Base-by-base conservation (phyloP, 2,888 invertebrate genomes). In the Euplagia quadripunctaria region DNA sequence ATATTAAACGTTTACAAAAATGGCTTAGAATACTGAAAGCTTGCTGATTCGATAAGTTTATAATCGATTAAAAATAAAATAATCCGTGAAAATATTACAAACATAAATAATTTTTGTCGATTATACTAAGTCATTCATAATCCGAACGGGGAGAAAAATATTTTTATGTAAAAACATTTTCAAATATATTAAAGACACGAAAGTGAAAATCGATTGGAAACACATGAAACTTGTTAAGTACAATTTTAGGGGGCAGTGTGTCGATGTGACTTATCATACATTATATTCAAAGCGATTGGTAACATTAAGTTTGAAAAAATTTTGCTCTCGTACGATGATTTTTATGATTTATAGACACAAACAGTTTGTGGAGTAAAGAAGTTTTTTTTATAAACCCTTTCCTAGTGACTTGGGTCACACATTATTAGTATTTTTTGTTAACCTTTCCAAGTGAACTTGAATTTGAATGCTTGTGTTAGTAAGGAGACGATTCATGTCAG, bases 121-220 rank as follows among this genome's bases (percentile, higher is more conserved):
- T 55, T 70, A 52, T 41, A 55, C 31, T 65, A 55, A 41, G 11
- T 52, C 42, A 49, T 42, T 42, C 74, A 72, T 42, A 75, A 17
- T 73, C 72, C 66, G 70, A 83, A 75, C 75, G 75, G 75, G 78
- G 74, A 73, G 77, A 81, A 80, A 82, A 78, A 78, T 80, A 78
- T 82, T 81, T 79, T 83, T 81, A 82, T 82, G 76, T 84, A 85
- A 84, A 85, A 82, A 79, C 58, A 75, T 82, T 76, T 76, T 81
- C 74, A 80, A 83, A 85, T 46, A 78, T 85, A 83, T 82, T 84
- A 87, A 86, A 87, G 89, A 90, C 90, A 81, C 75, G 79, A 83
- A 88, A 89, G 90, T 90, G 89, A 90, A 89, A 88, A 82, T 86
- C 79, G 76, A 82, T 73, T 78, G 68, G 64, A 64, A 70, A 74